A percentile compares a stretch with the other conserved stretches of the same genome.
Evolutionary conservation across 2,888 invertebrate genomes (phyloP).

Genomic region (Lamellibrachia columna): DNA sequence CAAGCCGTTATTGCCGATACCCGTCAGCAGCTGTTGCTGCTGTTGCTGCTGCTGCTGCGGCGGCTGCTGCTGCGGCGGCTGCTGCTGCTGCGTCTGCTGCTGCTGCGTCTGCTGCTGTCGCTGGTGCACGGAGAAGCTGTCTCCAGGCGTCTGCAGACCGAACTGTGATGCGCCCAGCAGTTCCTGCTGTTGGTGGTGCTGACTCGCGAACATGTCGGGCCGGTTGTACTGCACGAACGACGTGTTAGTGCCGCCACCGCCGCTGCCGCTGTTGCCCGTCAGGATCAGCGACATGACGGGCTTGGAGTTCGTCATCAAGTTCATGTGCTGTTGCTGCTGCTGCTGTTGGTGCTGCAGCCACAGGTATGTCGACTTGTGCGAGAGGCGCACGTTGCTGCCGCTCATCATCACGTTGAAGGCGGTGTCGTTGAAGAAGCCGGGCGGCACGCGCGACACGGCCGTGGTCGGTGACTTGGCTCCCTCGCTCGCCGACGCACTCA

Average conservation of each 20-base stretch:
- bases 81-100: background rate
- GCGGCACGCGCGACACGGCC: background rate
- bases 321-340: background rate
- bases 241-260: background rate
- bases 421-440: constrained; percentile 16
- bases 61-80: background rate
- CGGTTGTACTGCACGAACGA: constrained; percentile 16
- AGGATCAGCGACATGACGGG: background rate
- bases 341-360: background rate
- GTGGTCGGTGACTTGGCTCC: background rate
- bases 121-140: constrained; percentile 3
- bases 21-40: background rate
- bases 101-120: background rate
- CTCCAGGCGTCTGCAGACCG: background rate
- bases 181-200: constrained; percentile 5
- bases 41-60: background rate
- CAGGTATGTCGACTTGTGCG: background rate
- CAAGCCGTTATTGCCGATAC: background rate
- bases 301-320: background rate
- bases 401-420: constrained; percentile 10
- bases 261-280: background rate
- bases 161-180: background rate
- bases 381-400: background rate
- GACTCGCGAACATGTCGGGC: background rate
- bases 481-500: background rate